These are phyloP conservation scores for Pelodytes ibericus DNA, from an alignment of 2,797 vertebrate genomes.

Conservation along the genomic window DNA sequence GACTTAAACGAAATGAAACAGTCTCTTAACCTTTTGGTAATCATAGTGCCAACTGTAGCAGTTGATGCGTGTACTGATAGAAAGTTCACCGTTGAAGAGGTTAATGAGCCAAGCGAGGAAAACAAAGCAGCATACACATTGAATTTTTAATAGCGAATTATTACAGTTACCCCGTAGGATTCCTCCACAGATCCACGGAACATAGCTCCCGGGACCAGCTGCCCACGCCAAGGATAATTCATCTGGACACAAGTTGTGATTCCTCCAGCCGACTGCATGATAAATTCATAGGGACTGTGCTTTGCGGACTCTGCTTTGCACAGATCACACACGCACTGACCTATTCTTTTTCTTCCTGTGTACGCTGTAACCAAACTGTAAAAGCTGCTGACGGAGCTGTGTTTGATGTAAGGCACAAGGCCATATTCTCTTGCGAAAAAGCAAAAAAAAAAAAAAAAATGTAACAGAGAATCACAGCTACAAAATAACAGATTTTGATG, in stretches of 20 bases:
- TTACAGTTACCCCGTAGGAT: conserved; percentile 43
- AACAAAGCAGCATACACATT: conserved; percentile 26
- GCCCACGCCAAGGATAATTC: conserved; percentile 53
- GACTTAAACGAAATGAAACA: too few relatives aligned
- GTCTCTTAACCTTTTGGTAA: too few relatives aligned
- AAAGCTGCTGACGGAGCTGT: conserved; percentile 53
- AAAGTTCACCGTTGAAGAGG: background rate
- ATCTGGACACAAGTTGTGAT: conserved; percentile 37
- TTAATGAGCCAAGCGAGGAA: conserved; percentile 24
- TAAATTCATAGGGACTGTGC: conserved; percentile 56
- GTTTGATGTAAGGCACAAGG: conserved; percentile 39
- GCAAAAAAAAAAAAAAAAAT: background rate
- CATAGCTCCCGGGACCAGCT: conserved; percentile 32
- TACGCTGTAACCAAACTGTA: conserved; percentile 28
- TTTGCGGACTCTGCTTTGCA: background rate
- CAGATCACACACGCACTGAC: conserved; percentile 49
- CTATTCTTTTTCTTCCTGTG: conserved; percentile 50
- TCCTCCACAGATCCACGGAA: conserved; percentile 30
- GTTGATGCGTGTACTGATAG: too few relatives aligned
- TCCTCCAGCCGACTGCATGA: conserved; percentile 50
- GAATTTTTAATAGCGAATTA: conserved; percentile 39
- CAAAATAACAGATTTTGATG: conserved; percentile 22
- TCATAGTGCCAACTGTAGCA: too few relatives aligned
- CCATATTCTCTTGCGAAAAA: conserved; percentile 47
- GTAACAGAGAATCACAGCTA: conserved; percentile 28